Base-by-base conservation (phyloP, 2,888 invertebrate species). In the Cyclophora punctaria region DNA sequence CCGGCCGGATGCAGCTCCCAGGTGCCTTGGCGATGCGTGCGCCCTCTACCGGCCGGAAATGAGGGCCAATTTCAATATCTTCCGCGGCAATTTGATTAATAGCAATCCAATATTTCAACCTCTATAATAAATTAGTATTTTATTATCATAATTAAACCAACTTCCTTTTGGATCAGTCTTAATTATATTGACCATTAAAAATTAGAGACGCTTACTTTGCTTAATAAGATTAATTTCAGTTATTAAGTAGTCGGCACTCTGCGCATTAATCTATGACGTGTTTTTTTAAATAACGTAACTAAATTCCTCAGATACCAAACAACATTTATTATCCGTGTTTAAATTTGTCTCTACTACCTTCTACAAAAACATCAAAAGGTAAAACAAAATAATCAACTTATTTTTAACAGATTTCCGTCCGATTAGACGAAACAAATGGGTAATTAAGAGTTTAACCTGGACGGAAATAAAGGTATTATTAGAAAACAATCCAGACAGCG, bases 401-500 rank as follows among this genome's bases (percentile, higher is more conserved):
- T 58, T 58, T 55, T 51, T 43, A 52, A 53, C 53, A 48, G 54
- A 53, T 60, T 58, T 61, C 56, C 57, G 61, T 71, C 65, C 71
- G 69, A 73, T 69, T 72, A 69, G 71, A 56, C 67, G 73, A 70
- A 69, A 64, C 71, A 73, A 73, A 73, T 69, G 71, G 73, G 71
- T 76, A 79, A 80, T 79, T 78, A 75, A 69, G 69, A 76, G 69
- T 77, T 78, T 70, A 80, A 80, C 73, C 73, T 74, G 75, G 67
- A 75, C 66, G 73, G 73, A 80, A 83, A 83, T 84, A 80, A 82
- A 82, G 79, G 80, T 82, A 83, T 84, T 83, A 88, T 88, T 86
- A 83, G 83, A 81, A 86, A 87, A 87, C 86, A 87, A 87, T 86
- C 80, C 71, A 67, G 71, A 66, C 69, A 65, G 71, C 62, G 66